A percentile compares a stretch with the other conserved stretches of the same genome.
Evolutionary conservation across 2,113 vertebrate species (phyloP).

Genomic region (Thunnus thynnus): DNA sequence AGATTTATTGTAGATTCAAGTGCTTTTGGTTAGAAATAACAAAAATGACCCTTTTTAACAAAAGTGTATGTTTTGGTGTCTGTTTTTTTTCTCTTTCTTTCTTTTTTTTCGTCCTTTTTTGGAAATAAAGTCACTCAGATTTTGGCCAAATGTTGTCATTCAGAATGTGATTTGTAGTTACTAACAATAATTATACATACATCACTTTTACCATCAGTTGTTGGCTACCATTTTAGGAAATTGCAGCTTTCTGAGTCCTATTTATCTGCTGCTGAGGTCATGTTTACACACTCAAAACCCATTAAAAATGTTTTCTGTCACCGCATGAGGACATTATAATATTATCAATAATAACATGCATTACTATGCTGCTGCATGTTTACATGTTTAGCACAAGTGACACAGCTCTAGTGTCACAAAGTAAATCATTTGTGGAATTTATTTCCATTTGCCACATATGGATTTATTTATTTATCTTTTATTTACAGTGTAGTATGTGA

Average conservation of each 20-base stretch:
- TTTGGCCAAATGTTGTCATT: no score
- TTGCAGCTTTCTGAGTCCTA: not conserved
- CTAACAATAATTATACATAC: no score
- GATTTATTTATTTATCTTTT: not conserved
- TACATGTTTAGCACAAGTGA: slow-evolving; percentile 48
- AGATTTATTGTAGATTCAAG: slow-evolving; percentile 5
- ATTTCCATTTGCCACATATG: not conserved
- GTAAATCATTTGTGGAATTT: slow-evolving; percentile 14
- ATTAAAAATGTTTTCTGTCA: slow-evolving; percentile 9
- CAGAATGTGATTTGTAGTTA: no score
- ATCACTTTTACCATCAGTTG: no score
- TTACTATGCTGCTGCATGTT: slow-evolving; percentile 47
- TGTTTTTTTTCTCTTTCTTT: not conserved
- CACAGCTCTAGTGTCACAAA: slow-evolving; percentile 2
- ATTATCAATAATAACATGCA: slow-evolving; percentile 21
- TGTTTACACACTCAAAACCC: not conserved
- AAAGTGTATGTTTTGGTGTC: not conserved
- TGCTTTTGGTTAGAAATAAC: not conserved
- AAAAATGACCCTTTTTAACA: slow-evolving; percentile 6
- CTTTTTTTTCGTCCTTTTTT: no score
- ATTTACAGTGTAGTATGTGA: not conserved
- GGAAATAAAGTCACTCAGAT: not conserved
- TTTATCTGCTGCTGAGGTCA: not conserved
- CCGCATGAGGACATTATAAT: slow-evolving; percentile 3
- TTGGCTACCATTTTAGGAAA: not conserved